Base-by-base conservation (phyloP, 2,888 invertebrate genomes). In the Mythimna vitellina region DNA sequence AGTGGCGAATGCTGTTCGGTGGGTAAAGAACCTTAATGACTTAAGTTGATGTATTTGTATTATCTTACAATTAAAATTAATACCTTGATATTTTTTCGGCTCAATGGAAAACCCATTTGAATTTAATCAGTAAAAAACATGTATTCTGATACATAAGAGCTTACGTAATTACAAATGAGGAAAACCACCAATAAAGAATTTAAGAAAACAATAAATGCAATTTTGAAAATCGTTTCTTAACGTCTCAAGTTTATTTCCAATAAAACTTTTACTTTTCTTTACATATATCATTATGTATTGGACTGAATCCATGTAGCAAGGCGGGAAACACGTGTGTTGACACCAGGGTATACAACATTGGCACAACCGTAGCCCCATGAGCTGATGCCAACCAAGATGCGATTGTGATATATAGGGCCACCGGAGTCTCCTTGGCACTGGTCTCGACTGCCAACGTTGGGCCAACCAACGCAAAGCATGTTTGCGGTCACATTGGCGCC, bases 381-480 rank as follows among this genome's bases (percentile, higher is more conserved):
- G 73, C 85, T 74, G 32, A 89, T 73, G 51, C 90, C 87, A 57
- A 89, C 86, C n/a, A 92, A 78, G 42, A 88, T 72, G 20, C 80
- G 79, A 64, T 90, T 90, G 76, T 93, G 92, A 60, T 88, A 82
- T 9, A 93, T 82, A 32, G 93, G 92, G 22, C 92, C 88, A 0
- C 93, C 93, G 9, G 91, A 88, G 77, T 91, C 92, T 5, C 90
- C 91, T 61, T 85, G 86, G 81, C 92, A 93, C 82, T 91, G 91
- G 61, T 88, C 91, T 10, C 92, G 89, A 56, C 86, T 88, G 22
- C 91, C 92, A 3, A 88, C 83, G 49, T 89, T 88, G 0, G 89
- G 85, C 89, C 89, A 90, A n/a, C 92, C 93, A 14, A 89, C 81
- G 79, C 93, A 93, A 63, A 93, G 38, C 92, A 93, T 92, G 81